Evolutionary conservation across 2,888 invertebrate genomes (phyloP), one percentile per base, ranked within the genome.

Genomic region (Helleia helle): DNA sequence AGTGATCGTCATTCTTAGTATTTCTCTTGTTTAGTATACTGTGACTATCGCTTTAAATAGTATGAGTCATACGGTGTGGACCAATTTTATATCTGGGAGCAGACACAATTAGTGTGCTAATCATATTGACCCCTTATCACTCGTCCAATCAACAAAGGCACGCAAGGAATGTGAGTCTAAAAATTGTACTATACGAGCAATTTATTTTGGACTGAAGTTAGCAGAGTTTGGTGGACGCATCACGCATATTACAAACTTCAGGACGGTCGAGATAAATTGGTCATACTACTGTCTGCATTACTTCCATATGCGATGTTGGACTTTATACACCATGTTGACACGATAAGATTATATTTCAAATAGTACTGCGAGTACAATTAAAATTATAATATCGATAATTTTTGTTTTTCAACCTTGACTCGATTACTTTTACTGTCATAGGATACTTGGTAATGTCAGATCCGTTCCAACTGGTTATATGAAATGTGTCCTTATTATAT

Each of bases 141-240:
- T 48, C 59, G 59, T 57, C 62, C 63, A 68, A 72, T 69, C 62
- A 63, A 53, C 60, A 46, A 48, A 49, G 57, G 65, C 50, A 59
- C 59, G 56, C 52, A 46, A 51, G 63, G 70, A 69, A 70, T 62
- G 68, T 59, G 58, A 8, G 7, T 8, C n/a, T n/a, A n/a, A n/a
- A 3, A 15, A 15, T 15, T 15, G 15, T 15, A 15, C 15, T 15
- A 15, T 15, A n/a, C n/a, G n/a, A n/a, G n/a, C n/a, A n/a, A n/a
- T n/a, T n/a, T n/a, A n/a, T n/a, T n/a, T n/a, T n/a, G n/a, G n/a
- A n/a, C n/a, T n/a, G n/a, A n/a, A n/a, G n/a, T n/a, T n/a, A n/a
- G n/a, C n/a, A n/a, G n/a, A n/a, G n/a, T n/a, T n/a, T n/a, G n/a
- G n/a, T n/a, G n/a, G n/a, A n/a, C n/a, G n/a, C n/a, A n/a, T n/a